Evolutionary conservation across 2,797 vertebrate genomes (phyloP).

Genomic region (Mormyrus proboscirostris): DNA sequence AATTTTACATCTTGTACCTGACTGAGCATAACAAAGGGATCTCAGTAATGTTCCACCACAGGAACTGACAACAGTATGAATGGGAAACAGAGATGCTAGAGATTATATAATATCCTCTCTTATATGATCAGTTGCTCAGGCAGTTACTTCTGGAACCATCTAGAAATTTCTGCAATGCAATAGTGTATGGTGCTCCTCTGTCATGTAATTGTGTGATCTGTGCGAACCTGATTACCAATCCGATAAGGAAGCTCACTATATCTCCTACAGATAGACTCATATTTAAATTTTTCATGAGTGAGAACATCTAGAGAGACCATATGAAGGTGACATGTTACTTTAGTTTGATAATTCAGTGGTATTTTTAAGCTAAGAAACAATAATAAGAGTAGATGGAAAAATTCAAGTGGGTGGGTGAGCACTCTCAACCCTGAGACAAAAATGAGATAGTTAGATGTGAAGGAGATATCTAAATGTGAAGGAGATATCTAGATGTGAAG

Average conservation of each 20-base stretch:
- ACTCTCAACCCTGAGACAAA: not conserved
- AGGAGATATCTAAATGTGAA: no score
- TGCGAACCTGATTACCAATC: not conserved
- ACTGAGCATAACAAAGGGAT: not conserved
- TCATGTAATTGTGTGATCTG: not conserved
- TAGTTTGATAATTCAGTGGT: not conserved
- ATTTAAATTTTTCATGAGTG: not conserved
- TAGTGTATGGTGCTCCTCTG: not conserved
- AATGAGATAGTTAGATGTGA: no score
- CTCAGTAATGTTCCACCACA: not conserved
- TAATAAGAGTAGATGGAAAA: not conserved
- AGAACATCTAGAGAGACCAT: not conserved
- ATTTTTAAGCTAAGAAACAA: not conserved
- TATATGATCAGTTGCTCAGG: no score
- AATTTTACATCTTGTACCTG: not conserved
- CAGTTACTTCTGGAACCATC: not conserved
- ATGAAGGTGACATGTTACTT: not conserved
- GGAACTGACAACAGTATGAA: not conserved
- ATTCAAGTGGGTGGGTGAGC: not conserved
- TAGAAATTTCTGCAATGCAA: not conserved
- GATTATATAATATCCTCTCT: not conserved
- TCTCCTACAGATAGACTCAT: not conserved
- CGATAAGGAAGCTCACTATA: not conserved
- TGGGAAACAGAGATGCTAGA: not conserved
- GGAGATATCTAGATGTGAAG: not conserved